Evolutionary conservation across 1,140 invertebrate species (phyloP).

Genomic region (Trichonephila inaurata): DNA sequence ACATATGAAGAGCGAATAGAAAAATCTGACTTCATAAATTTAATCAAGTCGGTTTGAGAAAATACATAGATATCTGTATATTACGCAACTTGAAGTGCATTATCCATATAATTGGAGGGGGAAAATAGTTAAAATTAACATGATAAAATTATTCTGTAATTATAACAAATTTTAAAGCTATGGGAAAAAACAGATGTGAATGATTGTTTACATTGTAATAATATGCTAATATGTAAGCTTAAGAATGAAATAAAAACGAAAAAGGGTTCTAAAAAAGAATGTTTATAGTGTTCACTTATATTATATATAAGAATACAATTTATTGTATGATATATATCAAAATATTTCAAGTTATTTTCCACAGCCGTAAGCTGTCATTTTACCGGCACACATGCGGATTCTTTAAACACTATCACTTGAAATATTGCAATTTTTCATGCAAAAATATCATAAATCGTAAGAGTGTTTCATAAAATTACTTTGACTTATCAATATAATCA

Average conservation of each 20-base stretch:
- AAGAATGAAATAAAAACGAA: no score
- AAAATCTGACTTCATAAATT: no score
- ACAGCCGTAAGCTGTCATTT: background rate
- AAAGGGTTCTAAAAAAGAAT: background rate
- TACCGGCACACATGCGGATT: constrained; percentile 46
- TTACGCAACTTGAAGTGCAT: no score
- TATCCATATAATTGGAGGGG: no score
- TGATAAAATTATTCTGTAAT: no score
- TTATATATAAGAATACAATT: background rate
- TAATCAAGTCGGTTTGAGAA: no score
- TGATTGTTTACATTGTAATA: no score
- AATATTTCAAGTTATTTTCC: background rate
- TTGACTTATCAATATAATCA: background rate
- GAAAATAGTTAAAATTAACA: no score
- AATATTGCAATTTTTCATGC: background rate
- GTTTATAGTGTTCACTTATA: background rate
- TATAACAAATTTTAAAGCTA: background rate
- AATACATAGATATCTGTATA: no score
- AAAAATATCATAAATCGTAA: background rate
- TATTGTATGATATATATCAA: background rate
- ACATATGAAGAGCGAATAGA: no score
- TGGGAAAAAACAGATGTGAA: background rate
- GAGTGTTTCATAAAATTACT: background rate
- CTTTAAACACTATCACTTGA: background rate
- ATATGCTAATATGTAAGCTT: background rate